These are phyloP conservation scores for Austrolebias charrua DNA, from an alignment of 2,797 vertebrate genomes.

Conservation along the genomic window DNA sequence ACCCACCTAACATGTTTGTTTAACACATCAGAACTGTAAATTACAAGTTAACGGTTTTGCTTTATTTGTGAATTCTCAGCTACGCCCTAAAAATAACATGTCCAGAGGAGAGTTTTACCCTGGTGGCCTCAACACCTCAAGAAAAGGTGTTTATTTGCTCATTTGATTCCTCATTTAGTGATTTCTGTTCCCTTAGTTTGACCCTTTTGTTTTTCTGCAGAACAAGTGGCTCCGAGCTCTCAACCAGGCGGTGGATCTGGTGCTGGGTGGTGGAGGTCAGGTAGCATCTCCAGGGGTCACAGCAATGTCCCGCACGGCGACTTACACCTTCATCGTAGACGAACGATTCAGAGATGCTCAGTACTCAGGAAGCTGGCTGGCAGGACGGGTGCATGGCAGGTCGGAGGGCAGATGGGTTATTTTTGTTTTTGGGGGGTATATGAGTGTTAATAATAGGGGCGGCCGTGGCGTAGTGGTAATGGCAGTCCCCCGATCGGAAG, in stretches of 20 bases:
- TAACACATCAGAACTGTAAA: too few relatives aligned
- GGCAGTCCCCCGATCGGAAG: too few relatives aligned
- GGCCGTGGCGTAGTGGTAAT: too few relatives aligned
- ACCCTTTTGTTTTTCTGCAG: constrained; percentile 60
- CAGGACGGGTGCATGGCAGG: constrained; percentile 92
- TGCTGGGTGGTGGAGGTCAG: constrained; percentile 76
- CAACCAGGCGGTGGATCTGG: constrained; percentile 91
- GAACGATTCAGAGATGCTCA: constrained; percentile 89
- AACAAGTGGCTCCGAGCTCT: constrained; percentile 92
- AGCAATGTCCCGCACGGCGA: constrained; percentile 88
- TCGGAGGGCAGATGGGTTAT: constrained; percentile 55
- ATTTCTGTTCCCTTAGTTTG: too few relatives aligned
- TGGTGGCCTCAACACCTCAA: constrained; percentile 88
- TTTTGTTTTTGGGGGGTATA: too few relatives aligned
- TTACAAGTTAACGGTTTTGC: background rate
- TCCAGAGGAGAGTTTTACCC: constrained; percentile 91
- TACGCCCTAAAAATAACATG: constrained; percentile 91
- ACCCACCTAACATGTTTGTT: too few relatives aligned
- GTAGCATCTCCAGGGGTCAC: constrained; percentile 79
- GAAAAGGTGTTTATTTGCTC: constrained; percentile 84
- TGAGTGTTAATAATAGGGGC: too few relatives aligned
- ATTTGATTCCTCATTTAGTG: background rate
- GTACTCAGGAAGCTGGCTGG: constrained; percentile 91
- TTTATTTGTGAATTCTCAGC: constrained; percentile 66
- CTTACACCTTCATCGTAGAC: constrained; percentile 90